Conservation (phyloP, 2,888 invertebrate genomes). For the Cartodere bifasciata region DNA sequence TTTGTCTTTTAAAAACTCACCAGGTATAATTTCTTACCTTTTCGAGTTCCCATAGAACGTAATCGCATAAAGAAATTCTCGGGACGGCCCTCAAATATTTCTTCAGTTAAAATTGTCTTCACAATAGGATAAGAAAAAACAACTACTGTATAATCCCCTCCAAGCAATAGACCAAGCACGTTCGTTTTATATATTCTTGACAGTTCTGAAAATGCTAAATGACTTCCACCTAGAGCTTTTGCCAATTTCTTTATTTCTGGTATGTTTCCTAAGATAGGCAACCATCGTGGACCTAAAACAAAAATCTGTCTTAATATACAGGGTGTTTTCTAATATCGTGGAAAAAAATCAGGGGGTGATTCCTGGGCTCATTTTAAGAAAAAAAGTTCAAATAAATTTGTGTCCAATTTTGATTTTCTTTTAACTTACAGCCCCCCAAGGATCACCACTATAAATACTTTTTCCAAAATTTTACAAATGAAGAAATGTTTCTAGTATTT, state of each 20-base stretch:
- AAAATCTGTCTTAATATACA: too few species aligned
- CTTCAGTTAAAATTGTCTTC: constrained; percentile 40
- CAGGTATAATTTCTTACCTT: constrained; percentile 39
- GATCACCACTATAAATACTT: too few species aligned
- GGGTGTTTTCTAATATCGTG: too few species aligned
- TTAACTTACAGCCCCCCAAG: too few species aligned
- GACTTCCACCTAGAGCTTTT: constrained; percentile 36
- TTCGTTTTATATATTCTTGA: constrained; percentile 37
- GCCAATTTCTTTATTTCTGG: constrained; percentile 29
- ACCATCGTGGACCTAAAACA: constrained; percentile 35
- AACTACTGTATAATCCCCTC: constrained; percentile 39
- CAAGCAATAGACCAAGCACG: constrained; percentile 45
- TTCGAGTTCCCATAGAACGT: constrained; percentile 48
- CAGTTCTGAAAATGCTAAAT: constrained; percentile 38
- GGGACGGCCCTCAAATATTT: constrained; percentile 52
- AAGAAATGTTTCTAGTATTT: too few species aligned
- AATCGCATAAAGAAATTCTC: constrained; percentile 50
- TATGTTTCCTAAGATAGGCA: constrained; percentile 35
- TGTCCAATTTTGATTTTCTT: too few species aligned
- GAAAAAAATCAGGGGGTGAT: too few species aligned
- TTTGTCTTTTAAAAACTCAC: too few species aligned
- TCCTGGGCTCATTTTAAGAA: too few species aligned
- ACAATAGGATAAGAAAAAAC: constrained; percentile 41
- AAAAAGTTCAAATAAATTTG: too few species aligned
- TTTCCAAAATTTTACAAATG: too few species aligned